These are phyloP conservation scores for Patella pellucida DNA, from an alignment of 2,888 invertebrate genomes.

Conservation along the genomic window DNA sequence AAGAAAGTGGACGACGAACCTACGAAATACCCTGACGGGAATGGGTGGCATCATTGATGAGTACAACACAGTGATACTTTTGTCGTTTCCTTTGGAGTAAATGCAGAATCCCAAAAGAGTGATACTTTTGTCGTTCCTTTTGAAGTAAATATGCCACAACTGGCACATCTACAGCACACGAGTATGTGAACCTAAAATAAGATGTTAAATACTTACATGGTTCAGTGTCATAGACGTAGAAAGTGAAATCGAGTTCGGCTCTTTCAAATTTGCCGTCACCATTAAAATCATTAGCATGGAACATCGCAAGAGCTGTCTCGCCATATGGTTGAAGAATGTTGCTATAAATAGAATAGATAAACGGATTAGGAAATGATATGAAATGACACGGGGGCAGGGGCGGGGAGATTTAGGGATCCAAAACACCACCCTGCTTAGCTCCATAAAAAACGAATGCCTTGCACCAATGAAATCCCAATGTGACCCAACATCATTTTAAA, in stretches of 20 bases:
- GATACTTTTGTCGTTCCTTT: no score
- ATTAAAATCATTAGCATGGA: constrained; percentile 16
- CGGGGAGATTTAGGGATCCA: no score
- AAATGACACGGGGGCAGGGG: no score
- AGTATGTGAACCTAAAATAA: not conserved
- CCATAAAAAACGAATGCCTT: no score
- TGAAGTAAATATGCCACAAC: not conserved
- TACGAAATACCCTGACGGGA: no score
- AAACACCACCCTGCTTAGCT: no score
- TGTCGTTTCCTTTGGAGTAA: not conserved
- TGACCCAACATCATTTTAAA: no score
- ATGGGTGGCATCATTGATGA: no score
- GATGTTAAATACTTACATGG: not conserved
- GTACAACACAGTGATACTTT: no score
- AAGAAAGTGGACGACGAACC: no score
- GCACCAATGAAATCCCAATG: no score
- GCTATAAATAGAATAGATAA: not conserved
- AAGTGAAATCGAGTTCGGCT: not conserved
- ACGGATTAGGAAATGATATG: no score
- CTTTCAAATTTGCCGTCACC: constrained; percentile 3
- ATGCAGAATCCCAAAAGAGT: not conserved
- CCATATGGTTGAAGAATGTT: constrained; percentile 18
- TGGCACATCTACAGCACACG: not conserved
- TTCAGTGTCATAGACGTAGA: not conserved
- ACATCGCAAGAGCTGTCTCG: constrained; percentile 14